These are phyloP conservation scores for Pangasius mekongensis DNA, from an alignment of 2,797 vertebrate genomes.

Conservation along the genomic window DNA sequence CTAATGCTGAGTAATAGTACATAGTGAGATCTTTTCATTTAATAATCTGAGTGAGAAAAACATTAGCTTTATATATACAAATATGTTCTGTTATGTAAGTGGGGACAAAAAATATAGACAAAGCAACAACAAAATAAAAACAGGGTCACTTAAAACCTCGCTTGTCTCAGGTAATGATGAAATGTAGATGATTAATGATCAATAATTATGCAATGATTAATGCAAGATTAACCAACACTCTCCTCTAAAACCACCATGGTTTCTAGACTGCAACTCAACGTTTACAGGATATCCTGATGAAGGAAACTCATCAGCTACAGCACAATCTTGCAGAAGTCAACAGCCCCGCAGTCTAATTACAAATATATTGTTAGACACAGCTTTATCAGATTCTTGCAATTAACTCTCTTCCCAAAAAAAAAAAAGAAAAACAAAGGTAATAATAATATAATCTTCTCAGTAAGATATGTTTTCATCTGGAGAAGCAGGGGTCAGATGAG, in stretches of 20 bases:
- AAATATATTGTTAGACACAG: not conserved
- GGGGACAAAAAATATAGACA: not conserved
- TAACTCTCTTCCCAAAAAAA: not conserved
- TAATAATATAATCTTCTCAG: not conserved
- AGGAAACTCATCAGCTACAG: not conserved
- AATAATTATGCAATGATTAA: not conserved
- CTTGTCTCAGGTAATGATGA: not conserved
- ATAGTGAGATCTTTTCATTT: not conserved
- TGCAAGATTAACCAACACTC: not conserved
- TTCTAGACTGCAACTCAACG: not conserved
- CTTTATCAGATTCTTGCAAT: not conserved
- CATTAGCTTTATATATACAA: not conserved
- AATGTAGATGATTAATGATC: not conserved
- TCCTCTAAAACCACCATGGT: not conserved
- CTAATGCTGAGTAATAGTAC: not conserved
- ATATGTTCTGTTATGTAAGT: not conserved
- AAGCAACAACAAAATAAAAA: not conserved
- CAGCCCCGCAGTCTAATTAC: not conserved
- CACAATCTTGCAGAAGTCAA: not conserved
- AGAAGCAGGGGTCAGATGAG: not conserved
- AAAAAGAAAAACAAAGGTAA: not conserved
- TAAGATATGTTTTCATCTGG: not conserved
- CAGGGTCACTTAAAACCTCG: not conserved
- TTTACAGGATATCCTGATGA: conserved; percentile 1
- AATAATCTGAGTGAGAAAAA: not conserved